phyloP scores from a whole-genome alignment of 2,113 vertebrate genomes.

The Mystacornis crossleyi region DNA sequence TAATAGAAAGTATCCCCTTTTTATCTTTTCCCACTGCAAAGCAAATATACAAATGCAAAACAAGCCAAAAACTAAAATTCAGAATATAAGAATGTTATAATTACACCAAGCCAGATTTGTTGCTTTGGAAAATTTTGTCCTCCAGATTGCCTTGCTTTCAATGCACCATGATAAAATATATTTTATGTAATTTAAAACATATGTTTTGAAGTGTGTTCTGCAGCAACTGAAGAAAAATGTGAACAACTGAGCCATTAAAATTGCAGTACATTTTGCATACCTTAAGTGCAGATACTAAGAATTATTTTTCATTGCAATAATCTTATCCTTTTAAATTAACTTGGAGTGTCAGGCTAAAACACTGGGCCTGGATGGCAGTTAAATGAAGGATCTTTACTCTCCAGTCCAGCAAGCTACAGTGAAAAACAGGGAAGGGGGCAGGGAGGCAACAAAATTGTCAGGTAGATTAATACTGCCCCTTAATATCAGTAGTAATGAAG shows the following conservation, averaged over 20 bases:
- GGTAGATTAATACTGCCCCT: conserved; percentile 41
- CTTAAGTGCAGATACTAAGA: conserved; percentile 13
- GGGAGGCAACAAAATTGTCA: conserved; percentile 40
- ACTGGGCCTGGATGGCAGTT: conserved; percentile 2
- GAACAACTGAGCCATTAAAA: conserved; percentile 23
- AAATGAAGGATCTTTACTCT: conserved; percentile 22
- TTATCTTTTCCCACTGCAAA: not conserved
- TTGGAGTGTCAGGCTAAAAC: not conserved
- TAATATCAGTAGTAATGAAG: conserved; percentile 56
- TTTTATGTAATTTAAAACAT: conserved; percentile 60
- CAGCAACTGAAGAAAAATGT: conserved; percentile 15
- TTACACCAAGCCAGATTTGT: not conserved
- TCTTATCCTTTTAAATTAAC: conserved; percentile 37
- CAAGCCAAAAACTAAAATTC: not conserved
- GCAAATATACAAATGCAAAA: not conserved
- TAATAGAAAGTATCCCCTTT: not conserved
- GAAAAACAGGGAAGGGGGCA: not conserved
- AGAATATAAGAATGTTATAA: not conserved
- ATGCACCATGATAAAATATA: conserved; percentile 24
- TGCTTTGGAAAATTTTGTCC: conserved; percentile 37
- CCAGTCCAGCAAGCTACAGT: not conserved
- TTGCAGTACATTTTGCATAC: not conserved
- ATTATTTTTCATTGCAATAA: conserved; percentile 35
- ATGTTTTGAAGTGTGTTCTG: conserved; percentile 48
- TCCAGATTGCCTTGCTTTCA: conserved; percentile 28